Evolutionary conservation across 2,113 vertebrate species (phyloP), one percentile per base, ranked within the genome.

Genomic region (Barbus barbus): DNA sequence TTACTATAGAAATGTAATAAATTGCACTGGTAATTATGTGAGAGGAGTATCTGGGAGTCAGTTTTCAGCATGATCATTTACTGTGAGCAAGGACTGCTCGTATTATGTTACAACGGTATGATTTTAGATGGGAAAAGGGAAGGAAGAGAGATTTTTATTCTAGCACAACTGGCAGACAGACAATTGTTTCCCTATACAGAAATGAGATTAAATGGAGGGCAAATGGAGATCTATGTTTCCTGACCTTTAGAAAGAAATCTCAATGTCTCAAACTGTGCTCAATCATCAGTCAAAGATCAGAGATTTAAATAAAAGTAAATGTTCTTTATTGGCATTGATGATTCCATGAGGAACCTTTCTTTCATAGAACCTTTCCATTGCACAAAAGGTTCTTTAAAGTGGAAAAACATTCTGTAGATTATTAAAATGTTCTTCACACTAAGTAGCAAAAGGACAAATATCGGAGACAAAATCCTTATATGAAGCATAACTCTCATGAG

Each of bases 51-150:
- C 12, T 44, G 69, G 69, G 38, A 53, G 16, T 76, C 20, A 6
- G 26, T 60, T 56, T 56, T 78, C 28, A 61, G 33, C 76, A 41
- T 41, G 33, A 78, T 78, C 33, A 41, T 78, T 78, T 78, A 61
- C n/a, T 18, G 13, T 44, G 12, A 60, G 53, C n/a, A 38, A 1
- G 12, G 51, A n/a, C 26, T 53, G 73, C 73, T 53, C 28, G 33
- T 76, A 74, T 51, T 53, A 44, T 24, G 22, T 73, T 69, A 38
- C 41, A 26, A 48, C 0, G 9, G 73, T 53, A 31, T 51, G 28
- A 75, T 51, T 69, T 31, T 53, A 31, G 26, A 4, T 4, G 8
- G 12, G 36, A 44, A 36, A 69, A 36, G 31, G 18, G 1, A 36
- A 28, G 9, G 9, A 67, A 69, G n/a, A n/a, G n/a, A n/a, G n/a